phyloP scores from a whole-genome alignment of 2,888 invertebrate genomes.

The Dasypolia templi region DNA sequence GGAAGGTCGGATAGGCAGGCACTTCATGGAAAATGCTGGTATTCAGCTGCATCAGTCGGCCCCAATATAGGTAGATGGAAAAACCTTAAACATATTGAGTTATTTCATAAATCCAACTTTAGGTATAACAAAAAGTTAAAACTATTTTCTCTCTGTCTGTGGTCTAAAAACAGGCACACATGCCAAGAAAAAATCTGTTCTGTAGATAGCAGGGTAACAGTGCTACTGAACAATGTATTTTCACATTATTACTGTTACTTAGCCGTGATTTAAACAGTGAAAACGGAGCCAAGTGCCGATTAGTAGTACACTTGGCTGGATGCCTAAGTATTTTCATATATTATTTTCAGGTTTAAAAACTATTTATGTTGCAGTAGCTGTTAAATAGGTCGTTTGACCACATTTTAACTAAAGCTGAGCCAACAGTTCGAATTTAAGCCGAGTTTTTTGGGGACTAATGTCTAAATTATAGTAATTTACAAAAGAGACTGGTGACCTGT shows the following conservation, averaged over 20 bases:
- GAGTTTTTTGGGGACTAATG: background rate
- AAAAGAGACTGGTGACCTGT: too few species aligned
- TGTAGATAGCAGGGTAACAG: background rate
- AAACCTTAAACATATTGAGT: too few species aligned
- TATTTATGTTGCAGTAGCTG: slow-evolving; percentile 18
- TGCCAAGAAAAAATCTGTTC: slow-evolving; percentile 35
- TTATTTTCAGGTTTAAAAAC: slow-evolving; percentile 43
- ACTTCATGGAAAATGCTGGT: too few species aligned
- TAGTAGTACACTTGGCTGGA: slow-evolving; percentile 35
- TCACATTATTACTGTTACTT: slow-evolving; percentile 37
- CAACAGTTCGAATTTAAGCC: background rate
- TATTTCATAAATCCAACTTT: too few species aligned
- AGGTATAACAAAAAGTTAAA: background rate
- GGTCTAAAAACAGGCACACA: background rate
- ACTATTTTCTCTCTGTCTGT: background rate
- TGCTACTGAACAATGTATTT: slow-evolving; percentile 29
- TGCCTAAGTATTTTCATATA: slow-evolving; percentile 41
- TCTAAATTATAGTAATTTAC: background rate
- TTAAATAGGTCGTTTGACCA: slow-evolving; percentile 28
- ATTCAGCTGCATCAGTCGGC: too few species aligned
- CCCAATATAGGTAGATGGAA: too few species aligned
- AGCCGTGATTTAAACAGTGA: slow-evolving; percentile 45
- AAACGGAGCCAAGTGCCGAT: slow-evolving; percentile 46
- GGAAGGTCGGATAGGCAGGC: too few species aligned
- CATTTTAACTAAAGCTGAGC: slow-evolving; percentile 10